Percentiles rank a stretch among this genome's conserved stretches.
Evolutionary conservation across 2,113 vertebrate genomes (phyloP).

Genomic region (Brachyistius frenatus): DNA sequence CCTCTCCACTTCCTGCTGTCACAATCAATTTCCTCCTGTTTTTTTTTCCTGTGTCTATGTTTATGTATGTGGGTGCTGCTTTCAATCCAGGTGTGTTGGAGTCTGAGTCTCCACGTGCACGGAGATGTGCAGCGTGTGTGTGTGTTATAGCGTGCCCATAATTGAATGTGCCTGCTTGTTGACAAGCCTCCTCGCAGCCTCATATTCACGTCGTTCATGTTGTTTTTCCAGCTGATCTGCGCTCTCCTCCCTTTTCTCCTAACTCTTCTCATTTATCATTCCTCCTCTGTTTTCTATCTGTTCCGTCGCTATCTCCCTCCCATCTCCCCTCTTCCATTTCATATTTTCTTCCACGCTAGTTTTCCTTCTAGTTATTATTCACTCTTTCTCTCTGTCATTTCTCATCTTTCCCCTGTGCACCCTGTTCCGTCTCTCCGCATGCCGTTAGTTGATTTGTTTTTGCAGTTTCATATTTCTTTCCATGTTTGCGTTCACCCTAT

Average conservation of each 20-base stretch:
- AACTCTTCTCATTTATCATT: conserved; percentile 48
- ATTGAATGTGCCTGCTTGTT: conserved; percentile 34
- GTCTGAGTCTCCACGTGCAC: not conserved
- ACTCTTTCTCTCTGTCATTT: conserved; percentile 32
- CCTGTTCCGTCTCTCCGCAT: not conserved
- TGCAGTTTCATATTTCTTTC: conserved; percentile 50
- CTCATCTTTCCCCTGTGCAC: conserved; percentile 29
- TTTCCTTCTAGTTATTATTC: conserved; percentile 57
- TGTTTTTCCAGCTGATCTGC: conserved; percentile 53
- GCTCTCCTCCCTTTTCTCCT: conserved; percentile 19
- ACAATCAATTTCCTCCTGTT: conserved; percentile 35
- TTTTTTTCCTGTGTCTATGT: not conserved
- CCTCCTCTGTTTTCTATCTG: conserved; percentile 34
- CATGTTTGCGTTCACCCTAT: conserved; percentile 37
- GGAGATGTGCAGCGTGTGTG: conserved; percentile 28
- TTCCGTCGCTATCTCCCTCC: conserved; percentile 19
- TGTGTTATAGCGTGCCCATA: not conserved
- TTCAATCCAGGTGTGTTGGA: conserved; percentile 10
- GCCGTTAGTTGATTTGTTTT: conserved; percentile 56
- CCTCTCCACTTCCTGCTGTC: conserved; percentile 40
- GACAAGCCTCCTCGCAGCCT: conserved; percentile 12
- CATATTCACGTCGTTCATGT: conserved; percentile 23
- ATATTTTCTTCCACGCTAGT: conserved; percentile 23
- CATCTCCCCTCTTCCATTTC: conserved; percentile 29
- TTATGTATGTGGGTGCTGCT: conserved; percentile 14